Conservation (phyloP, 1,140 invertebrate species). For the Onthophagus taurus region DNA sequence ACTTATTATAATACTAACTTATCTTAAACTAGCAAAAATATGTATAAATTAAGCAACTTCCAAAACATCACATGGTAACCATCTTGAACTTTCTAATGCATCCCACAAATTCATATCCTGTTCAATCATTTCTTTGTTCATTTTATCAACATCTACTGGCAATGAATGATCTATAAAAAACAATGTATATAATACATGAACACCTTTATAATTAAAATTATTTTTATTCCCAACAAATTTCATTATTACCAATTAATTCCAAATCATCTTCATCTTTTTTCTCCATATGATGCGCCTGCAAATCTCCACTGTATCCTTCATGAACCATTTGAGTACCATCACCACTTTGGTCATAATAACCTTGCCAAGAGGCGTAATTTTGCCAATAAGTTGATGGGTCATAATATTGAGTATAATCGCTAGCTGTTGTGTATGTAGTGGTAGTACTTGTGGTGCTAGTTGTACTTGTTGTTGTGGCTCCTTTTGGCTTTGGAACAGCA, state of each 20-base stretch:
- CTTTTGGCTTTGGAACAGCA: conserved; percentile 74
- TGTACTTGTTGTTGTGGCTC: conserved; percentile 35
- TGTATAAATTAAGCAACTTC: conserved; percentile 37
- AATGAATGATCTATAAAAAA: conserved; percentile 59
- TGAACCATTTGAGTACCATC: conserved; percentile 28
- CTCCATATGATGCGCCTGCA: conserved; percentile 18
- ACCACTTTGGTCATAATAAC: conserved; percentile 42
- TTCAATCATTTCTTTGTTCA: conserved; percentile 64
- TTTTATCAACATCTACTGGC: conserved; percentile 59
- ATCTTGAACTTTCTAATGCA: conserved; percentile 69
- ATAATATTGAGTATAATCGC: conserved; percentile 57
- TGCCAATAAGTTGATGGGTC: conserved; percentile 67
- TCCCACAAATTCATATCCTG: conserved; percentile 68
- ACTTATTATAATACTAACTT: too few relatives aligned
- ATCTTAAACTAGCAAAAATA: too few relatives aligned
- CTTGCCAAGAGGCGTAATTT: conserved; percentile 54
- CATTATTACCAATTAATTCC: conserved; percentile 48
- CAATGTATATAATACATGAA: conserved; percentile 9
- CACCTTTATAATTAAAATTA: not conserved
- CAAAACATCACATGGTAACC: conserved; percentile 55
- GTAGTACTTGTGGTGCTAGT: conserved; percentile 31
- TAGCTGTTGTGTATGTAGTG: conserved; percentile 26
- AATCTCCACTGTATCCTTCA: conserved; percentile 20
- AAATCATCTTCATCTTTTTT: conserved; percentile 44
- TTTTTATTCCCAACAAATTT: not conserved